Conservation (phyloP, 1,140 invertebrate genomes). For the Pogonomyrmex barbatus region DNA sequence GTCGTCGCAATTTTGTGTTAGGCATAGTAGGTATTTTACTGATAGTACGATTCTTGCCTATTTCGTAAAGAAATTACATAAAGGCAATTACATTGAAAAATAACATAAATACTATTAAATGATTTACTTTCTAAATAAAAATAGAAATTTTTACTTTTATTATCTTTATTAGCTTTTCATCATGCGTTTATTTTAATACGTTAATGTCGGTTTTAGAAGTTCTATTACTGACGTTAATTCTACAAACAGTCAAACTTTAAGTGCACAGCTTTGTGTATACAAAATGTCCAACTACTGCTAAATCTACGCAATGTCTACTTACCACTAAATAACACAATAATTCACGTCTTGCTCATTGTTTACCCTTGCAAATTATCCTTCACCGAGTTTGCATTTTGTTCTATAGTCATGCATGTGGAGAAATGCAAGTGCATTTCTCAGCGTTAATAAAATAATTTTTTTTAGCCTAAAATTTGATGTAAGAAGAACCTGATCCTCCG, state of each 20-base stretch:
- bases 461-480: not conserved
- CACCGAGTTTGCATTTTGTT: not conserved
- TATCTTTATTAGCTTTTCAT: not conserved
- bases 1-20: not conserved
- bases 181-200: not conserved
- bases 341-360: not conserved
- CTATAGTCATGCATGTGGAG: too few species aligned
- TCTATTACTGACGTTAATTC: not conserved
- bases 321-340: not conserved
- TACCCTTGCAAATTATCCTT: not conserved
- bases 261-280: conserved; percentile 1
- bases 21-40: not conserved
- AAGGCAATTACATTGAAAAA: not conserved
- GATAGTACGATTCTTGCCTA: not conserved
- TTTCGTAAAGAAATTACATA: not conserved
- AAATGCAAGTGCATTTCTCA: not conserved
- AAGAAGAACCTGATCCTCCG: not conserved
- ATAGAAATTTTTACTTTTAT: not conserved
- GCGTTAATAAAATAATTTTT: not conserved
- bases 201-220: not conserved
- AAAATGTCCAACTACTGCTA: not conserved
- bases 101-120: not conserved
- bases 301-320: not conserved
- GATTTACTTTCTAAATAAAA: not conserved
- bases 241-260: conserved; percentile 7